Conservation (phyloP, 2,888 invertebrate species). For the Melipona beecheii region DNA sequence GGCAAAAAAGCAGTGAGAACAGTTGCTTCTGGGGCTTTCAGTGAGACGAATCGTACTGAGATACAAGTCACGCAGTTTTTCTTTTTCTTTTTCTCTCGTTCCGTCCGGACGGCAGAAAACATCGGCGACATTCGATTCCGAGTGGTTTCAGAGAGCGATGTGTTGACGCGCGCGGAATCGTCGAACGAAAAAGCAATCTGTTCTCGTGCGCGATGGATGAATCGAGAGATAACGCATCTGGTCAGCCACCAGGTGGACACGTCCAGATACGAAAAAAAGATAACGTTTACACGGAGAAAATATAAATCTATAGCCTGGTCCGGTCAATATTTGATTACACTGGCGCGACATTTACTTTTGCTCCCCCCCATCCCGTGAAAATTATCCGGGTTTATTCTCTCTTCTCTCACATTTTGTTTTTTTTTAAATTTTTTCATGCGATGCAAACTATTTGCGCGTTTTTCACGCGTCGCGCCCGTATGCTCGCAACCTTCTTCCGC, state of each 20-base stretch:
- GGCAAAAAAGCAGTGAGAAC: too few species aligned
- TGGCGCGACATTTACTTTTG: slow-evolving; percentile 6
- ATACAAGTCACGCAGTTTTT: too few species aligned
- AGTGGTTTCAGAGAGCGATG: not conserved
- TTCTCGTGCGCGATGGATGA: not conserved
- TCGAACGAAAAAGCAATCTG: slow-evolving; percentile 27
- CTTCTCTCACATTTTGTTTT: too few species aligned
- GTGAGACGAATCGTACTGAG: too few species aligned
- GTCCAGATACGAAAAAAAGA: not conserved
- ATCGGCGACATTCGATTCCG: not conserved
- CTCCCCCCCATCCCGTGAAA: not conserved
- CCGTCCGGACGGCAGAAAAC: not conserved
- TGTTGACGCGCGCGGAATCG: not conserved
- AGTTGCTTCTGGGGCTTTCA: too few species aligned
- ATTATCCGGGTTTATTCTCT: slow-evolving; percentile 14
- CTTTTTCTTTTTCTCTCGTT: not conserved
- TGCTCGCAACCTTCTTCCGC: not conserved
- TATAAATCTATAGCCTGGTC: not conserved
- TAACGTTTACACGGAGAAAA: slow-evolving; percentile 1
- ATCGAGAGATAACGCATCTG: not conserved
- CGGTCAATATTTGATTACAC: slow-evolving; percentile 24
- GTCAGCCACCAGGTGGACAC: not conserved
- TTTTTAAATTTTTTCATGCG: not conserved
- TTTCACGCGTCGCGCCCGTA: not conserved
- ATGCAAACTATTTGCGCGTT: slow-evolving; percentile 13